Conservation (phyloP, 2,888 invertebrate genomes). For the Meghimatium bilineatum region DNA sequence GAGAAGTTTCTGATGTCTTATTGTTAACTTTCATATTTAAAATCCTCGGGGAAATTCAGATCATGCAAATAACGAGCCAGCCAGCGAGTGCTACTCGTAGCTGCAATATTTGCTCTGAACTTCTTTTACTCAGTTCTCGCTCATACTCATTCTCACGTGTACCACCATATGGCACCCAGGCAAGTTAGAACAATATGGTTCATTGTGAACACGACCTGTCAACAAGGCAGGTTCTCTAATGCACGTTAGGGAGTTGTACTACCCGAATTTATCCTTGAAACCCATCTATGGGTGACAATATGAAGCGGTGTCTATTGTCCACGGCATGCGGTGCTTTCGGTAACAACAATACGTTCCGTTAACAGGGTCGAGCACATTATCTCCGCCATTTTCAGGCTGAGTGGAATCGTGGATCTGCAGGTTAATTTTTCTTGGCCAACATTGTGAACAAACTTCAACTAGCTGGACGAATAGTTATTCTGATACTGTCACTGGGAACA, state of each 20-base stretch:
- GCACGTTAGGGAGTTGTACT: slow-evolving; percentile 23
- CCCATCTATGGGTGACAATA: slow-evolving; percentile 6
- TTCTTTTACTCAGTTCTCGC: background rate
- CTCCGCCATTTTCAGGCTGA: slow-evolving; percentile 35
- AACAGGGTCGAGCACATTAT: slow-evolving; percentile 15
- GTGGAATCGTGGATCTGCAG: slow-evolving; percentile 21
- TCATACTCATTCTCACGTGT: slow-evolving; percentile 35
- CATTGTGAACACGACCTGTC: slow-evolving; percentile 25
- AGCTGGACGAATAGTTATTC: background rate
- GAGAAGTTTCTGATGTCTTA: background rate
- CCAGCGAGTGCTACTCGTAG: background rate
- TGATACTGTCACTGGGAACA: background rate
- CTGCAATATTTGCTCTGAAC: slow-evolving; percentile 24
- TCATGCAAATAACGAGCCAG: slow-evolving; percentile 9
- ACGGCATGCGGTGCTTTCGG: slow-evolving; percentile 7
- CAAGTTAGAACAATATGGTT: slow-evolving; percentile 33
- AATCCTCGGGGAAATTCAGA: background rate
- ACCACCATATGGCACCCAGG: slow-evolving; percentile 41
- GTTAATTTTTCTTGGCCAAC: background rate
- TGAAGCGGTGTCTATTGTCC: slow-evolving; percentile 23
- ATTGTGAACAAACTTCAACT: background rate
- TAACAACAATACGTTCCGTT: slow-evolving; percentile 10
- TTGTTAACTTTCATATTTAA: background rate
- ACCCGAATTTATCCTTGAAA: background rate
- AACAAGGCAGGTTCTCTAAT: slow-evolving; percentile 12